phyloP scores from a whole-genome alignment of 2,113 vertebrate genomes.

The Anser brachyrhynchus region DNA sequence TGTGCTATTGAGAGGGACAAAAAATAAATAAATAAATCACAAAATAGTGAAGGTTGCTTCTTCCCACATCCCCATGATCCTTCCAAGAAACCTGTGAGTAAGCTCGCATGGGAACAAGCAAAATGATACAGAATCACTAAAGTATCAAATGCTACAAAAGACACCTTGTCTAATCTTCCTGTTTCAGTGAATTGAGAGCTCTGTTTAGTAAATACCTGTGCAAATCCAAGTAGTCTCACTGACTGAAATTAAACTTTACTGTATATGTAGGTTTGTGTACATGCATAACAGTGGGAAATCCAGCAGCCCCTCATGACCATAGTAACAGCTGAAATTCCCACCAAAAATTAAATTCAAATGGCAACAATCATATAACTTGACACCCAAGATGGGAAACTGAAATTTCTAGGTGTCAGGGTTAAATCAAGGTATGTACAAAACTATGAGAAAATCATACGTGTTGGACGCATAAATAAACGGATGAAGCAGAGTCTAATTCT shows the following conservation, averaged over 20 bases:
- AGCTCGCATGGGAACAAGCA: not conserved
- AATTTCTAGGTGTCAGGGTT: not conserved
- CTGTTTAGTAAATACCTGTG: not conserved
- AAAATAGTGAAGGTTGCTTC: not conserved
- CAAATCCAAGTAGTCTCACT: not conserved
- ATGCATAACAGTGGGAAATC: not conserved
- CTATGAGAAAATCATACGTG: not conserved
- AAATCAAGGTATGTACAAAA: not conserved
- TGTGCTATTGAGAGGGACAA: not conserved
- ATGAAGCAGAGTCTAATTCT: not conserved
- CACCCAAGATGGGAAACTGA: not conserved
- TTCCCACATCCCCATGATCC: accelerated
- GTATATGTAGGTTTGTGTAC: not conserved
- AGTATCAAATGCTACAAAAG: not conserved
- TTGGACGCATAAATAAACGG: not conserved
- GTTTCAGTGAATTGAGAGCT: not conserved
- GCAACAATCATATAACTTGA: not conserved
- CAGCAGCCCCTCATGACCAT: not conserved
- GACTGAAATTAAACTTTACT: not conserved
- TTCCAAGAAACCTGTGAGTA: not conserved
- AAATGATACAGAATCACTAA: accelerated
- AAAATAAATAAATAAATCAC: no score
- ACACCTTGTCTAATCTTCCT: not conserved
- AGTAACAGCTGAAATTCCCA: not conserved
- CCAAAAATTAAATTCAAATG: not conserved